Conservation (phyloP, 2,113 vertebrate genomes). For the Noctilio leporinus region DNA sequence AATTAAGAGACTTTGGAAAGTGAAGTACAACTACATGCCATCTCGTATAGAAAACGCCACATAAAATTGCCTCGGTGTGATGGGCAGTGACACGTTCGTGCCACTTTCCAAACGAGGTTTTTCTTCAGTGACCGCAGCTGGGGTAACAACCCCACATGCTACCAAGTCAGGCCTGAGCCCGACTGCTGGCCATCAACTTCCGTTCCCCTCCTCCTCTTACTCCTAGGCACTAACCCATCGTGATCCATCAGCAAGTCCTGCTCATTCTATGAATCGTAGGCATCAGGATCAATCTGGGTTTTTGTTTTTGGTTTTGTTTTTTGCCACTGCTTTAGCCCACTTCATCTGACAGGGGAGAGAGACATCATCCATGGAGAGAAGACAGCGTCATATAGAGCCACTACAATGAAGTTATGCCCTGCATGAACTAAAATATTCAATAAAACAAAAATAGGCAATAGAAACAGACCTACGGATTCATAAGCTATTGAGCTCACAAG, state of each 20-base stretch:
- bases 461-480: neutral
- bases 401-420: neutral
- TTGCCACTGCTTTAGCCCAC: neutral
- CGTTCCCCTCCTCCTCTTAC: neutral
- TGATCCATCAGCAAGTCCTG: neutral
- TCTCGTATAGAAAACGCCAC: neutral
- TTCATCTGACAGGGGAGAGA: neutral
- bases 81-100: neutral
- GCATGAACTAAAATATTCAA: neutral
- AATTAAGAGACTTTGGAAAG: neutral
- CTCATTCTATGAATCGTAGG: neutral
- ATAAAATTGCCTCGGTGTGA: neutral
- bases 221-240: neutral
- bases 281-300: neutral
- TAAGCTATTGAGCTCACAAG: neutral
- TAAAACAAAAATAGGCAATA: neutral
- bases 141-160: neutral
- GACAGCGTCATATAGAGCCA: accelerated
- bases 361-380: neutral
- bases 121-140: neutral
- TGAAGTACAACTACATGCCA: neutral
- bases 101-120: neutral
- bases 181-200: neutral
- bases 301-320: no score
- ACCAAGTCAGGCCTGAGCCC: neutral